Base-by-base conservation (phyloP, 2,888 invertebrate species). In the Drosophila imparisetae region DNA sequence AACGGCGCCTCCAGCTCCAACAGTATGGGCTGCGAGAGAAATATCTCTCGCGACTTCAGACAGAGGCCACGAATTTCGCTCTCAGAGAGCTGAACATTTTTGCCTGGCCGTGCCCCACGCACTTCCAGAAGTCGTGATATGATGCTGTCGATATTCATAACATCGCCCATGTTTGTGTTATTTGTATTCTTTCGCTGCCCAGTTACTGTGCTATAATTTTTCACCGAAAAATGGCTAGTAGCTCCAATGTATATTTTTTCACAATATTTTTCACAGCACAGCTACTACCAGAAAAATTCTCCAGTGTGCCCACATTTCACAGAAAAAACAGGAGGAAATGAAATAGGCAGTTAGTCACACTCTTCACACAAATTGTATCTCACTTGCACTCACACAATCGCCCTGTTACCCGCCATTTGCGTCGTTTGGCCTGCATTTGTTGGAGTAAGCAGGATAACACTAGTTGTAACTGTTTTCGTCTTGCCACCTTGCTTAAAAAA, bases 1-100 rank as follows among this genome's bases (percentile, higher is more conserved):
- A 99, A 94, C 77, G 99, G 99, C 65, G 99, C 99, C 94, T 99
- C 99, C 91, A 99, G 94, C 94, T 99, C 99, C 93, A 99, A 95
- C 90, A 99, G 95, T 93, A 99, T 99, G 49, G 99, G 99, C 93
- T 99, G 99, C 93, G 98, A 98, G 86, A 99, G 95, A 94, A 99
- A 99, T 92, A 99, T 98, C 95, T 99, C 99, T 91, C 99, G 95
- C 71, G 99, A 99, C 94, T 99, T 99, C 91, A 99, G 95, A 94
- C 99, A 99, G 86, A 99, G 95, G 91, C 98, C 98, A 93, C 98
- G 96, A 92, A 99, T 99, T 95, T 99, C 99, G 92, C 96, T 96
- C 95, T 99, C 99, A 91, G 98, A 98, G 93, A 99, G 95, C 95
- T 99, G 99, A 92, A 99, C 99, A 96, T 98, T 99, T 95, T 99